phyloP scores from a whole-genome alignment of 2,113 vertebrate genomes.

The Neoarius graeffei region DNA sequence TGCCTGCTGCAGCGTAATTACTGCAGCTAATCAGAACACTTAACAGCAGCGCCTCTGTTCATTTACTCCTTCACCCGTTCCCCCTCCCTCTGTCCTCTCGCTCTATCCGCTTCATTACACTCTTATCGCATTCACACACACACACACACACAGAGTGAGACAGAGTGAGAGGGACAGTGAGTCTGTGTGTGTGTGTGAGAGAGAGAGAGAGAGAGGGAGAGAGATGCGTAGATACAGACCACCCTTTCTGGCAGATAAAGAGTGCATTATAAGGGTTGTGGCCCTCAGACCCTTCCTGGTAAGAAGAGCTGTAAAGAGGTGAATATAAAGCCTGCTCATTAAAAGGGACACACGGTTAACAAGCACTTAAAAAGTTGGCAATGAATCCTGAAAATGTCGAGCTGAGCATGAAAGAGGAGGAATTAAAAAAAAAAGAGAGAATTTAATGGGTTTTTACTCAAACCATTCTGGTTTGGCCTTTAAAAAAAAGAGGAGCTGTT shows the following conservation, averaged over 20 bases:
- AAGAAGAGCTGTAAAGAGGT: slow-evolving; percentile 49
- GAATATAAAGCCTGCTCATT: slow-evolving; percentile 48
- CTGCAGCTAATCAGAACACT: slow-evolving; percentile 77
- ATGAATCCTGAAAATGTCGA: slow-evolving; percentile 31
- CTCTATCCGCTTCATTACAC: slow-evolving; percentile 19
- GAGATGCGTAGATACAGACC: slow-evolving; percentile 53
- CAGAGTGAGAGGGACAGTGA: slow-evolving; percentile 60
- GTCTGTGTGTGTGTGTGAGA: slow-evolving; percentile 12
- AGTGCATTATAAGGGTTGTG: slow-evolving; percentile 66
- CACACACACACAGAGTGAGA: slow-evolving; percentile 29
- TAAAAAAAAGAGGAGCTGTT: neutral
- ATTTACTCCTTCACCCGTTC: slow-evolving; percentile 54
- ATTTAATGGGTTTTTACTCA: slow-evolving; percentile 5
- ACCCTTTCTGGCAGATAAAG: slow-evolving; percentile 66
- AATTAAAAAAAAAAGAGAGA: slow-evolving; percentile 5
- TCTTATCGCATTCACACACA: slow-evolving; percentile 53
- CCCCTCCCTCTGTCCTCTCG: slow-evolving; percentile 29
- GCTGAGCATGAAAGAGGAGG: slow-evolving; percentile 14
- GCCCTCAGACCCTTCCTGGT: slow-evolving; percentile 62
- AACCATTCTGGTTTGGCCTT: neutral
- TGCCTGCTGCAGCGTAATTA: slow-evolving; percentile 73
- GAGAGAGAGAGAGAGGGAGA: slow-evolving; percentile 18
- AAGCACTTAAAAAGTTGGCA: slow-evolving; percentile 47
- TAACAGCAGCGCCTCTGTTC: slow-evolving; percentile 76
- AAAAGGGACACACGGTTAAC: slow-evolving; percentile 50